phyloP scores from a whole-genome alignment of 1,140 invertebrate genomes.

The Drosophila ficusphila region DNA sequence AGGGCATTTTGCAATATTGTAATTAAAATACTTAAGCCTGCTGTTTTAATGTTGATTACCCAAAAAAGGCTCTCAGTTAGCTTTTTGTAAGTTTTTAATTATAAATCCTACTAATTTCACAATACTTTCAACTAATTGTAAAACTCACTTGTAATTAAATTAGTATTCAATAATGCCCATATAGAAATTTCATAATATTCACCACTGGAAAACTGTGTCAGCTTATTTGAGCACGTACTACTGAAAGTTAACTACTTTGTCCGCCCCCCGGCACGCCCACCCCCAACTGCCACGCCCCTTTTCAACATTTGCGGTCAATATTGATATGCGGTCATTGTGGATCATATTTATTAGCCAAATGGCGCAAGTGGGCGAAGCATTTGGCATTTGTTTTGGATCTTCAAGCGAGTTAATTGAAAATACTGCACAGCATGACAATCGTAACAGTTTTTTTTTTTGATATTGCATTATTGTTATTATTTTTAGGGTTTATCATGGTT shows the following conservation, averaged over 20 bases:
- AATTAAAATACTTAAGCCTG: background rate
- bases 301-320: conserved; percentile 55
- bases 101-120: no score
- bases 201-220: conserved; percentile 16
- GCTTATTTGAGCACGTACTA: background rate
- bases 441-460: conserved; percentile 16
- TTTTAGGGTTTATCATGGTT: conserved; percentile 34
- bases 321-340: conserved; percentile 61
- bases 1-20: background rate
- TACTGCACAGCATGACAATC: conserved; percentile 22
- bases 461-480: conserved; percentile 46
- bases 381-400: conserved; percentile 37
- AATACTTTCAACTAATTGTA: no score
- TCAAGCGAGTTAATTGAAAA: conserved; percentile 41
- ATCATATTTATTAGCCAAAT: conserved; percentile 42
- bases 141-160: background rate
- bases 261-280: background rate
- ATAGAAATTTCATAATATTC: background rate
- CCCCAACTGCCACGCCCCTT: background rate
- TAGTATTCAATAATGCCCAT: conserved; percentile 16
- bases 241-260: background rate
- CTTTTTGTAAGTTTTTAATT: no score
- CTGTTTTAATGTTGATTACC: background rate
- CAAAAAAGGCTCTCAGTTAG: no score
- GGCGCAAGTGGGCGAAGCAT: conserved; percentile 14